These are phyloP conservation scores for Oscheius sp. DNA, from an alignment of 2,888 invertebrate genomes.

Conservation along the genomic window DNA sequence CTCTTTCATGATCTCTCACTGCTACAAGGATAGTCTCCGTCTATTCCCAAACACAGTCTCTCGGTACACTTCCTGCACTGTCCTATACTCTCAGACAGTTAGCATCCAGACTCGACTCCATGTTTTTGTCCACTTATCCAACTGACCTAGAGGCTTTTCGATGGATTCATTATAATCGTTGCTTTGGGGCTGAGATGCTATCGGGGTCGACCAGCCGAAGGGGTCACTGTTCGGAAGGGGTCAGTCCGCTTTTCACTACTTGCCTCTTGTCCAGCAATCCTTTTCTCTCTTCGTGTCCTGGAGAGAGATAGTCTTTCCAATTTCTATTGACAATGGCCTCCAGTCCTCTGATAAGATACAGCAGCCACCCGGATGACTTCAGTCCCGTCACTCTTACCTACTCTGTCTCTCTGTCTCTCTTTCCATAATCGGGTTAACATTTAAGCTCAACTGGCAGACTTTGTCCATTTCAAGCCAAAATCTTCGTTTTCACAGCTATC, in stretches of 20 bases:
- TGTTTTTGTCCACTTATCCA: background rate
- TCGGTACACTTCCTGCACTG: no score
- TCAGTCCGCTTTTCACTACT: background rate
- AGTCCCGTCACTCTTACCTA: background rate
- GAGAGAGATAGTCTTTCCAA: background rate
- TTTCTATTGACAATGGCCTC: slow-evolving; percentile 36
- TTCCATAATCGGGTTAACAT: background rate
- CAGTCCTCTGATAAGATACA: slow-evolving; percentile 35
- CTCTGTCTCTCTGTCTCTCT: background rate
- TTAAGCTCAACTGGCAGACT: background rate
- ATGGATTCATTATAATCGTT: slow-evolving; percentile 14
- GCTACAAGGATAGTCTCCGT: no score
- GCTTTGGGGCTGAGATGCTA: background rate
- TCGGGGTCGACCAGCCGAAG: slow-evolving; percentile 4
- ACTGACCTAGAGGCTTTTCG: background rate
- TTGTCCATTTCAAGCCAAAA: background rate
- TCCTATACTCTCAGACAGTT: no score
- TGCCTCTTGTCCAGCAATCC: background rate
- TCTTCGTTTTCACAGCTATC: background rate
- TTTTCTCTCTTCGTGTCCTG: background rate
- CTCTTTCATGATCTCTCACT: no score
- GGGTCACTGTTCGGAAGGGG: background rate
- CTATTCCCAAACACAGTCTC: no score
- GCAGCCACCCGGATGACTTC: background rate
- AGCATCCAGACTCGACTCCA: background rate